Evolutionary conservation across 2,888 invertebrate genomes (phyloP).

Genomic region (Andricus curvator): DNA sequence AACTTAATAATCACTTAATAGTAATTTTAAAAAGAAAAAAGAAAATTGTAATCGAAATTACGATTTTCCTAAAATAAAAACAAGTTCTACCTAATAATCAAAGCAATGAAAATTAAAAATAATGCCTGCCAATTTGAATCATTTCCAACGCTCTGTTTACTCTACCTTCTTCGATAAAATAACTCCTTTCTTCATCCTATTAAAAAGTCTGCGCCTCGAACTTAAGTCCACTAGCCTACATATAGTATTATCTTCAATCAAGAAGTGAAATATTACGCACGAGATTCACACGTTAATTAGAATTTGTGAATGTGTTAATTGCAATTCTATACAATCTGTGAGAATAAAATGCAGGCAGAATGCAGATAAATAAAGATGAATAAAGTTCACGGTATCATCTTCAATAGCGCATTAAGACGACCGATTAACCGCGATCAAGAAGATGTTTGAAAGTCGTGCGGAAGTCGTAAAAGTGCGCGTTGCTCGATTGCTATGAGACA

Average conservation of each 20-base stretch:
- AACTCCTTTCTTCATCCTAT: constrained; percentile 17
- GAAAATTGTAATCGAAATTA: no score
- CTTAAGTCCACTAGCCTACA: constrained; percentile 24
- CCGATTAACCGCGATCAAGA: constrained; percentile 32
- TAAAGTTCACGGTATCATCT: constrained; percentile 25
- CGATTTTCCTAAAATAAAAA: no score
- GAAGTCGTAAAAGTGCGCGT: constrained; percentile 6
- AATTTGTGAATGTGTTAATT: constrained; percentile 3
- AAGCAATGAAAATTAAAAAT: neutral
- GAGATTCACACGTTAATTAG: constrained; percentile 14
- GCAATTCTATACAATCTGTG: constrained; percentile 6
- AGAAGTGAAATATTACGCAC: constrained; percentile 4
- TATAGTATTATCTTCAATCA: constrained; percentile 16
- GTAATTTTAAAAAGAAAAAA: no score
- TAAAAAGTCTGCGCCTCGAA: neutral
- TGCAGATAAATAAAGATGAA: neutral
- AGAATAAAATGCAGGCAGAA: neutral
- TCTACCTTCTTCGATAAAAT: constrained; percentile 1
- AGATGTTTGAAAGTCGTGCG: constrained; percentile 3
- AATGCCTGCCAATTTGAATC: constrained; percentile 19
- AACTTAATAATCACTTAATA: no score
- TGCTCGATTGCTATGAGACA: neutral
- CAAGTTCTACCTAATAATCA: neutral
- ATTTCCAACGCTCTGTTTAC: constrained; percentile 14
- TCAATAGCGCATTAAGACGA: constrained; percentile 9